These are phyloP conservation scores for Malacoraja senta DNA, from an alignment of 2,797 vertebrate genomes.

Conservation along the genomic window DNA sequence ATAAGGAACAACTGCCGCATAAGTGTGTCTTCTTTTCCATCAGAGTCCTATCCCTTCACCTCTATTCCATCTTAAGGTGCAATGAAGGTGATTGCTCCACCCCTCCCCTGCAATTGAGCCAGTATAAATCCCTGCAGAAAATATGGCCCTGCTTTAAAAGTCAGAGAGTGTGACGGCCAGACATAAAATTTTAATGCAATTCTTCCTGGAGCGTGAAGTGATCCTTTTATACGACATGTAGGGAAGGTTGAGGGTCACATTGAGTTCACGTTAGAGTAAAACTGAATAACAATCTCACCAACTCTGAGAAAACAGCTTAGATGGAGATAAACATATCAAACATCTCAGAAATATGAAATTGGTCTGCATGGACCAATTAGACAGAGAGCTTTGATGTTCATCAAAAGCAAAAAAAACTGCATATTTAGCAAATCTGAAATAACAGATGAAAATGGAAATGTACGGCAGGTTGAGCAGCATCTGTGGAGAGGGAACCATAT, in stretches of 20 bases:
- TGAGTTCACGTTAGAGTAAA: neutral
- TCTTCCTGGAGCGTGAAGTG: neutral
- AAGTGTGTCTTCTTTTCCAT: neutral
- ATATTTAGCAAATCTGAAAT: too few relatives aligned
- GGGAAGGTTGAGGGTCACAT: neutral
- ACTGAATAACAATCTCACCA: neutral
- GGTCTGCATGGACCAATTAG: neutral
- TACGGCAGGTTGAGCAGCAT: too few relatives aligned
- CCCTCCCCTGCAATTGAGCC: neutral
- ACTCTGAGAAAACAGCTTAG: neutral
- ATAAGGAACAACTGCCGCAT: neutral
- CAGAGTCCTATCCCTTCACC: neutral
- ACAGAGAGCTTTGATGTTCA: neutral
- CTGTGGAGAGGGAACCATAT: too few relatives aligned
- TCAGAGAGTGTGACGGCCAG: neutral
- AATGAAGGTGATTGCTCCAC: conserved; percentile 8
- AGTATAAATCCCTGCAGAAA: neutral
- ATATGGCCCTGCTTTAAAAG: conserved; percentile 1
- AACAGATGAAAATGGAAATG: too few relatives aligned
- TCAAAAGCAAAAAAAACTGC: too few relatives aligned
- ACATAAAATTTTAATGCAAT: conserved; percentile 18
- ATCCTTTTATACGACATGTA: neutral
- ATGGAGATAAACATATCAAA: neutral
- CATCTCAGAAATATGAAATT: neutral
- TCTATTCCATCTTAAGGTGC: neutral